Conservation (phyloP, 1,140 invertebrate species). For the Nasonia longicornis region DNA sequence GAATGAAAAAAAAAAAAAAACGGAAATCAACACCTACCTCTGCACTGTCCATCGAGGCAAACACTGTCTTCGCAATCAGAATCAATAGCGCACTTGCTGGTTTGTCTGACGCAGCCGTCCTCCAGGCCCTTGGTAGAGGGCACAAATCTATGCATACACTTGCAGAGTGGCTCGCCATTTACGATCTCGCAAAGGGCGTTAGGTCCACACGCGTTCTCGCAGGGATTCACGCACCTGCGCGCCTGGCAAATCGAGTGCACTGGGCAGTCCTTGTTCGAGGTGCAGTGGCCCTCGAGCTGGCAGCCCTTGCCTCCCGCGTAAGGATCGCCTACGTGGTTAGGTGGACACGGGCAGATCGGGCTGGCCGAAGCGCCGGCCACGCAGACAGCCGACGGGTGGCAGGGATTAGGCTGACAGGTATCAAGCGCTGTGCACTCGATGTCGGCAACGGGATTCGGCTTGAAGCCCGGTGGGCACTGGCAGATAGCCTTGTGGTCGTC, state of each 20-base stretch:
- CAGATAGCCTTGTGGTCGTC: conserved; percentile 86
- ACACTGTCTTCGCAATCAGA: conserved; percentile 81
- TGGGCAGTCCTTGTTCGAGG: conserved; percentile 81
- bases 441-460: conserved; percentile 83
- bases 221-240: conserved; percentile 82
- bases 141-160: conserved; percentile 80
- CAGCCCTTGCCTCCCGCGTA: conserved; percentile 75
- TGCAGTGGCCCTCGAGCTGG: conserved; percentile 78
- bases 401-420: conserved; percentile 82
- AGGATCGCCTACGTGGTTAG: conserved; percentile 82
- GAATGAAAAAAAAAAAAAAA: neutral
- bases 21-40: conserved; percentile 62
- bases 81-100: conserved; percentile 77
- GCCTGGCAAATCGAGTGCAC: conserved; percentile 78
- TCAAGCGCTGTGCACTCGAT: conserved; percentile 79
- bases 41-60: conserved; percentile 86
- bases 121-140: conserved; percentile 72
- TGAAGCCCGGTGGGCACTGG: conserved; percentile 85
- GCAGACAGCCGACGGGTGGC: conserved; percentile 84
- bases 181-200: conserved; percentile 84
- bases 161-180: conserved; percentile 80
- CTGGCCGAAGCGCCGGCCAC: conserved; percentile 70
- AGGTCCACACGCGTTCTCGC: conserved; percentile 79
- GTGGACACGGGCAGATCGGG: conserved; percentile 80
- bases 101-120: conserved; percentile 79